These are phyloP conservation scores for Idaea aversata DNA, from an alignment of 2,888 invertebrate genomes.

Conservation along the genomic window DNA sequence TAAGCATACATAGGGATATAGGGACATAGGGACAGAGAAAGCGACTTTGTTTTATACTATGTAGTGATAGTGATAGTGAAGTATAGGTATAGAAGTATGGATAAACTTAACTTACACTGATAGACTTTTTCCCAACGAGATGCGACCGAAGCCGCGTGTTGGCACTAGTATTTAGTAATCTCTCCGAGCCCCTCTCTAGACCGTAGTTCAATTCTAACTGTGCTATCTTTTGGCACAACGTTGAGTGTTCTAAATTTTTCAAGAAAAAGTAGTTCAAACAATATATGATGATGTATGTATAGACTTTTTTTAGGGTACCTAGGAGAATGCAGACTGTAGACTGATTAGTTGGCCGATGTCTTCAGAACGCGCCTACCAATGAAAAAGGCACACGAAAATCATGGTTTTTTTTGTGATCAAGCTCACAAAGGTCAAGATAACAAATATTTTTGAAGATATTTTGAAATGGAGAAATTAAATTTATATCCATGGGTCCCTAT, in stretches of 20 bases:
- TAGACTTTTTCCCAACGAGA: neutral
- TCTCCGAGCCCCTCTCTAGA: neutral
- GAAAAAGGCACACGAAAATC: no score
- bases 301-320: neutral
- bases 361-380: no score
- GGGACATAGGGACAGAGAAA: no score
- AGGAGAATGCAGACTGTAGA: neutral
- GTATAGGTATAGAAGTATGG: neutral
- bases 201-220: conserved; percentile 50
- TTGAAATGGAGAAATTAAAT: no score
- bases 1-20: no score
- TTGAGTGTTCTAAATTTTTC: conserved; percentile 31
- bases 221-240: conserved; percentile 41
- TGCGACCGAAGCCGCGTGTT: neutral
- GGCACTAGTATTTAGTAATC: neutral
- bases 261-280: conserved; percentile 19
- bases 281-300: conserved; percentile 16
- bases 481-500: no score
- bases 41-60: no score
- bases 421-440: no score
- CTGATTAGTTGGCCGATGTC: neutral
- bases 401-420: no score
- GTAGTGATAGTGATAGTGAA: no score
- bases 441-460: no score
- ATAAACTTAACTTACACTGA: neutral